A percentile compares a stretch with the other conserved stretches of the same genome.
phyloP scores from a whole-genome alignment of 2,113 vertebrate genomes.

The Atherinomorus stipes region DNA sequence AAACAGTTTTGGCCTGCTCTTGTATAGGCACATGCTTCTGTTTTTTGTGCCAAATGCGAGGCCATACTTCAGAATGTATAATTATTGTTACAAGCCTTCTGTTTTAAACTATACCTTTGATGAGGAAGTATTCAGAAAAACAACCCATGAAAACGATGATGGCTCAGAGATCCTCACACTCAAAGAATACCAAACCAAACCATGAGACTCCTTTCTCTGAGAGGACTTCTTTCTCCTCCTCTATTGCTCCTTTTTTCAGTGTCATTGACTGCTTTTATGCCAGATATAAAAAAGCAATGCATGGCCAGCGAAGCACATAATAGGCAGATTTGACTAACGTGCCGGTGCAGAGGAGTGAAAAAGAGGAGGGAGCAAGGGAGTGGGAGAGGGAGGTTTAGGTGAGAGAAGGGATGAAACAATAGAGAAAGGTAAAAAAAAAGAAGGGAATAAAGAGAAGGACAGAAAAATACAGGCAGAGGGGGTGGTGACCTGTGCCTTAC shows the following conservation, averaged over 20 bases:
- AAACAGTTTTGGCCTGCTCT: slow-evolving; percentile 30
- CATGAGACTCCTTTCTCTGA: slow-evolving; percentile 39
- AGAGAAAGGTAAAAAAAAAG: not conserved
- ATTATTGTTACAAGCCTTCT: slow-evolving; percentile 70
- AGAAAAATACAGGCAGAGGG: slow-evolving; percentile 33
- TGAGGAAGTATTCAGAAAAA: slow-evolving; percentile 51
- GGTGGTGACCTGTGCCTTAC: slow-evolving; percentile 57
- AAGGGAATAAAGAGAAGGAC: not conserved
- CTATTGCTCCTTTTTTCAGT: slow-evolving; percentile 66
- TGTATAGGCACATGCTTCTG: slow-evolving; percentile 61
- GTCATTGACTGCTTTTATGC: slow-evolving; percentile 74
- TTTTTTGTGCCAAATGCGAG: slow-evolving; percentile 70
- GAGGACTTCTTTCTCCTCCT: slow-evolving; percentile 43
- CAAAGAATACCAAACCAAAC: slow-evolving; percentile 54
- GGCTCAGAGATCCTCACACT: slow-evolving; percentile 47
- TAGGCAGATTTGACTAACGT: slow-evolving; percentile 74
- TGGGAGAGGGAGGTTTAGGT: not conserved
- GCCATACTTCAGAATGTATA: slow-evolving; percentile 58
- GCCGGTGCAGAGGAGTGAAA: slow-evolving; percentile 69
- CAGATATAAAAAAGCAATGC: slow-evolving; percentile 76
- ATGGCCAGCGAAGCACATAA: slow-evolving; percentile 75
- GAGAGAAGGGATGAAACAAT: slow-evolving; percentile 3
- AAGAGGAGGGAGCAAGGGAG: slow-evolving; percentile 29
- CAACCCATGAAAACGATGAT: slow-evolving; percentile 58
- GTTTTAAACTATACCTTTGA: slow-evolving; percentile 48